A percentile compares a stretch with the other conserved stretches of the same genome.
phyloP scores from a whole-genome alignment of 2,797 vertebrate species.

The Pipistrellus kuhlii region DNA sequence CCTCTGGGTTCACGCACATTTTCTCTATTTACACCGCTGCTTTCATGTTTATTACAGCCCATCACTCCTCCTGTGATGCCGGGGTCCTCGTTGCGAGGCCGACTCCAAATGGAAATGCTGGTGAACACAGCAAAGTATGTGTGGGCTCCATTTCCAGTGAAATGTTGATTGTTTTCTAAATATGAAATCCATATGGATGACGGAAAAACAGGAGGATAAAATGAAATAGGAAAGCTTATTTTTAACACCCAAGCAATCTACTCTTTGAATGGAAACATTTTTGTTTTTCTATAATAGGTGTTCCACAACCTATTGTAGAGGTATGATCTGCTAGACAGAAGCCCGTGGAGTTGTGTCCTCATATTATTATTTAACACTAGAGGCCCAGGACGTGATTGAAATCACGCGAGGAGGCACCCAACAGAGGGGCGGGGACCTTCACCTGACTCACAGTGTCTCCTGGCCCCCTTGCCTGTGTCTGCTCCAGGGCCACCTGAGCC shows the following conservation, averaged over 20 bases:
- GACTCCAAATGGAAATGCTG: not conserved
- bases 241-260: not conserved
- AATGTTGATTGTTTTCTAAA: not conserved
- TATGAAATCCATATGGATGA: not conserved
- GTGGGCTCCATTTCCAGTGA: not conserved
- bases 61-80: not conserved
- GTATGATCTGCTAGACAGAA: not conserved
- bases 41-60: not conserved
- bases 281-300: not conserved
- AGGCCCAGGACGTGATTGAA: no score
- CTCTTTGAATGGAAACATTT: not conserved
- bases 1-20: not conserved
- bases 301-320: not conserved
- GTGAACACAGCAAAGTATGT: not conserved
- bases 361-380: not conserved
- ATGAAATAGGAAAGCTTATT: not conserved
- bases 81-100: not conserved
- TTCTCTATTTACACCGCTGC: conserved; percentile 2
- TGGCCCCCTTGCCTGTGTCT: no score
- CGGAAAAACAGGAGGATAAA: not conserved
- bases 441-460: no score
- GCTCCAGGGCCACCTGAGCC: no score
- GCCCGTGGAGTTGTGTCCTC: not conserved
- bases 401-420: no score
- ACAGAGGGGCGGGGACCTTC: no score